phyloP scores from a whole-genome alignment of 2,113 vertebrate species.

The Anhinga rufa region DNA sequence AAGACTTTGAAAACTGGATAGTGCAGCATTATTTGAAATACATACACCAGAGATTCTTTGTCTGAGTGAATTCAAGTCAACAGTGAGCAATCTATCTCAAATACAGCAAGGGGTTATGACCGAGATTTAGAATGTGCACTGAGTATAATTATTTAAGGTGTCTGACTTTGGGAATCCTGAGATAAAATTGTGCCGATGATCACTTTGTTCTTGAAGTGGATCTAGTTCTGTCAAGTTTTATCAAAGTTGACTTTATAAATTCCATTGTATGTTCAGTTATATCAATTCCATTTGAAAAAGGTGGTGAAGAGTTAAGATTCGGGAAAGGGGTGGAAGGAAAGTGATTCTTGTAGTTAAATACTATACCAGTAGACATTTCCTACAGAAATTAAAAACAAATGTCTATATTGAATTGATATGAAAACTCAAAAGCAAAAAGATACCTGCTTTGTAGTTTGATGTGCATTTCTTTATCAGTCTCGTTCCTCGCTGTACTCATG shows the following conservation, averaged over 20 bases:
- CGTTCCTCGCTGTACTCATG: neutral
- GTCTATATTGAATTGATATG: neutral
- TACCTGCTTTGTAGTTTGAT: neutral
- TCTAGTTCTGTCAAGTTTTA: constrained; percentile 79
- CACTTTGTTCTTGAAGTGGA: constrained; percentile 62
- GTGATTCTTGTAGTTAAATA: neutral
- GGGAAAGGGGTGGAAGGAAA: neutral
- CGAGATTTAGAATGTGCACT: neutral
- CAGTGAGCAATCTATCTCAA: neutral
- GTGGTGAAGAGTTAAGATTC: neutral
- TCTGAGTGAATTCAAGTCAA: neutral
- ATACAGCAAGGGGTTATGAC: neutral
- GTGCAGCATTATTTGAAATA: neutral
- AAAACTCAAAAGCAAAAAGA: neutral
- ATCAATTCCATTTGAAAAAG: neutral
- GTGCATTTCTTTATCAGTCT: neutral
- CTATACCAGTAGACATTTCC: neutral
- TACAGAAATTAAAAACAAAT: neutral
- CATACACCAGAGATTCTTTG: neutral
- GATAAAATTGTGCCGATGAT: constrained; percentile 25
- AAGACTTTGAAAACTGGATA: neutral
- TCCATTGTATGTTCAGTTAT: constrained; percentile 72
- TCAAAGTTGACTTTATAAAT: constrained; percentile 84
- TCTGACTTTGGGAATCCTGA: neutral
- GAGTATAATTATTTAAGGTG: neutral